Percentiles rank a stretch among this genome's conserved stretches.
Conservation (phyloP, 2,888 invertebrate genomes). For the Meteorus cinctellus region DNA sequence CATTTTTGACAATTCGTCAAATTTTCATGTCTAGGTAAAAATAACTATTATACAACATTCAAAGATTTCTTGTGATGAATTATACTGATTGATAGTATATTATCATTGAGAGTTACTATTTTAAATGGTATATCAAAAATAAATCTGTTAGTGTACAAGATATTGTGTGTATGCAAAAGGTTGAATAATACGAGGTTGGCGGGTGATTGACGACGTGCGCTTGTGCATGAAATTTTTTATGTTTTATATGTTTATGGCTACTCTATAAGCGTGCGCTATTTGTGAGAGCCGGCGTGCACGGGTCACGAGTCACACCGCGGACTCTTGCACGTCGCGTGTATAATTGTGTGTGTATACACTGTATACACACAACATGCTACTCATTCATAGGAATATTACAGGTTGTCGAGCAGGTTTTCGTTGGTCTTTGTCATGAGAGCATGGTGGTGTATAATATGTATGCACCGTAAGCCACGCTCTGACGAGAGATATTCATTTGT, state of each 20-base stretch:
- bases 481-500: neutral
- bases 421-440: conserved; percentile 66
- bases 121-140: too few species aligned
- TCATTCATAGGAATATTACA: conserved; percentile 70
- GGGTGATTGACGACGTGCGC: too few species aligned
- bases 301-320: conserved; percentile 56
- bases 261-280: neutral
- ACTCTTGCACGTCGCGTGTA: neutral
- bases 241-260: neutral
- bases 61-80: too few species aligned
- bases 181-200: conserved; percentile 49
- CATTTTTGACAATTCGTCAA: conserved; percentile 16
- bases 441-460: conserved; percentile 24
- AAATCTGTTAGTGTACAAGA: too few species aligned
- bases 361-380: conserved; percentile 47
- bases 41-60: too few species aligned
- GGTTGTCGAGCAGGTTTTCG: conserved; percentile 69
- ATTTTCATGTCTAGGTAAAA: too few species aligned
- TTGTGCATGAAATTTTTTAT: neutral
- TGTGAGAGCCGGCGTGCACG: conserved; percentile 45
- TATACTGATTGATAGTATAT: too few species aligned
- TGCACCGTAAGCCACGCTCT: neutral
- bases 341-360: neutral
- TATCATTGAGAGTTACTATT: too few species aligned
- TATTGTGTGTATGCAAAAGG: too few species aligned